Percentiles rank a stretch among this genome's conserved stretches.
Evolutionary conservation across 2,888 invertebrate genomes (phyloP).

Genomic region (Suillia variegata): DNA sequence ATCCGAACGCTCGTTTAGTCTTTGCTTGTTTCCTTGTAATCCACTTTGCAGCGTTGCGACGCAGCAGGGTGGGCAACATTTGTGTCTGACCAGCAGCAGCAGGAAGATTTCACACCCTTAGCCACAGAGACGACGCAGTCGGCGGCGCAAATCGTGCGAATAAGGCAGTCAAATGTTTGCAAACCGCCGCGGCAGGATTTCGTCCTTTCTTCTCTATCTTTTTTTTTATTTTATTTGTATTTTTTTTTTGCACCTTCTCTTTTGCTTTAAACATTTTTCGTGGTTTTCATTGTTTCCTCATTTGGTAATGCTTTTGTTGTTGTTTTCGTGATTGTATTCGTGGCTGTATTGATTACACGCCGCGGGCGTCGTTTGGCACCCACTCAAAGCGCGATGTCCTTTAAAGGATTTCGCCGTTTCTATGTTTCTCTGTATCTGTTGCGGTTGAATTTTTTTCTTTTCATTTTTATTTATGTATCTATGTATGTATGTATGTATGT

Average conservation of each 20-base stretch:
- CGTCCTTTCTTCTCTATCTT: background rate
- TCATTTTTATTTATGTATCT: too few species aligned
- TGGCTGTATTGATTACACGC: too few species aligned
- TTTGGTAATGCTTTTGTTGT: too few species aligned
- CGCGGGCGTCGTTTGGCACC: too few species aligned
- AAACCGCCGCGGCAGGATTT: conserved; percentile 19
- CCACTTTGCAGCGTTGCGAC: conserved; percentile 6
- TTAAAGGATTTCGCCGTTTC: too few species aligned
- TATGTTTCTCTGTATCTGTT: too few species aligned
- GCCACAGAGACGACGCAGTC: too few species aligned
- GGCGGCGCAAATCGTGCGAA: conserved; percentile 2
- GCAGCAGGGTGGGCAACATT: background rate
- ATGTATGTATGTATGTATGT: background rate
- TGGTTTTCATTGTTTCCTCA: background rate
- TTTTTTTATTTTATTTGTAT: background rate
- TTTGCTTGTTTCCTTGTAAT: conserved; percentile 18
- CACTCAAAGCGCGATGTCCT: too few species aligned
- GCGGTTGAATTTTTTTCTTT: too few species aligned
- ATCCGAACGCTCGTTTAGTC: conserved; percentile 2
- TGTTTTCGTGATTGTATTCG: too few species aligned
- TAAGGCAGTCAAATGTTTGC: conserved; percentile 15
- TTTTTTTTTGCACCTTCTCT: background rate
- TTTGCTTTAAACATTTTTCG: background rate
- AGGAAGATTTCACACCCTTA: conserved; percentile 16
- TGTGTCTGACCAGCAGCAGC: background rate